Percentiles rank a stretch among this genome's conserved stretches.
Evolutionary conservation across 2,888 invertebrate genomes (phyloP).

Genomic region (Stenoptilia bipunctidactyla): DNA sequence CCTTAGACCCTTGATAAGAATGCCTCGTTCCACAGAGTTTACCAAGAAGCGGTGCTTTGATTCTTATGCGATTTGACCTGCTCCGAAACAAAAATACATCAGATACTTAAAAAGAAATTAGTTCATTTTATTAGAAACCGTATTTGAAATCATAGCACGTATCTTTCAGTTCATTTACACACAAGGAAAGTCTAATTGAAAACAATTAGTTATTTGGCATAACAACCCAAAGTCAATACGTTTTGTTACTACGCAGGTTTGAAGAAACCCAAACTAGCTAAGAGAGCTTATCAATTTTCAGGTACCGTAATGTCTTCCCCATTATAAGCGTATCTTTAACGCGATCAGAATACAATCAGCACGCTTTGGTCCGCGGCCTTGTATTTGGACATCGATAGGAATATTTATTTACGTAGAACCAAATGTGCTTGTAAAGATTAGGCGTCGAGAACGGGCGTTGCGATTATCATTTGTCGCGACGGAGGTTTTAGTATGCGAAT

Average conservation of each 20-base stretch:
- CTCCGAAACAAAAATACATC: too few relatives aligned
- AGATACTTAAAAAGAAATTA: too few relatives aligned
- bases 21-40: neutral
- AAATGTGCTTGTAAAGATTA: constrained; percentile 52
- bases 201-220: neutral
- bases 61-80: neutral
- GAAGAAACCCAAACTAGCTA: neutral
- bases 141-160: too few relatives aligned
- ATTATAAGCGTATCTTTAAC: constrained; percentile 37
- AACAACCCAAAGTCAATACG: neutral
- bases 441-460: constrained; percentile 41
- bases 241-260: too few relatives aligned
- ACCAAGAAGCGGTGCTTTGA: constrained; percentile 1
- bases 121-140: too few relatives aligned
- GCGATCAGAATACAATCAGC: constrained; percentile 37
- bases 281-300: constrained; percentile 30
- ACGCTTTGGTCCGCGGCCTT: constrained; percentile 36
- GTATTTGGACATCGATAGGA: constrained; percentile 50
- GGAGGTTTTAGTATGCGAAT: constrained; percentile 59
- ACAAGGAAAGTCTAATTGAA: too few relatives aligned
- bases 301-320: constrained; percentile 30
- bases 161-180: too few relatives aligned
- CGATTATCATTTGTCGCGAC: constrained; percentile 50
- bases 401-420: constrained; percentile 52
- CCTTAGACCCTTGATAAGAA: neutral